Evolutionary conservation across 2,888 invertebrate genomes (phyloP).

Genomic region (Rhaphigaster nebulosa): DNA sequence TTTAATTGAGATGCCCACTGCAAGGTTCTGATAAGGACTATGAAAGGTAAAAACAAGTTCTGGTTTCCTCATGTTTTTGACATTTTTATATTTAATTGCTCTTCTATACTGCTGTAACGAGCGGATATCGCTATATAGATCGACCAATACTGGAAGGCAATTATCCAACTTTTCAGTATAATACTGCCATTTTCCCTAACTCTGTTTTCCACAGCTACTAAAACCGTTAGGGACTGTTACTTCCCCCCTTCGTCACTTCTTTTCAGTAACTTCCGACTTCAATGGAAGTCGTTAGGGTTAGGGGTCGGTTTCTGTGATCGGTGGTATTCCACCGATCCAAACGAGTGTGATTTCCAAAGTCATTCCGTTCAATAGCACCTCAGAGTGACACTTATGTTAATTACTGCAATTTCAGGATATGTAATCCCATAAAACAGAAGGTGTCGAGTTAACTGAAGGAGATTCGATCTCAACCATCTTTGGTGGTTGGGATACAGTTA

Average conservation of each 20-base stretch:
- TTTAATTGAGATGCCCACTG: neutral
- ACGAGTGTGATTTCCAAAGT: neutral
- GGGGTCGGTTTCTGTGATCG: neutral
- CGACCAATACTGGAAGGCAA: neutral
- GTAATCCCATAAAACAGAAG: no score
- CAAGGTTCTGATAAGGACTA: neutral
- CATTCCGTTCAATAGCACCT: no score
- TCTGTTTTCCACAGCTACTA: slow-evolving; percentile 5
- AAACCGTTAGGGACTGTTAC: neutral
- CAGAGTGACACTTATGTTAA: no score
- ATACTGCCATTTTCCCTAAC: neutral
- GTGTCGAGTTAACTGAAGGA: no score
- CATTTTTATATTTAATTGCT: slow-evolving; percentile 22
- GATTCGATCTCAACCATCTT: no score
- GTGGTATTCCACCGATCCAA: neutral
- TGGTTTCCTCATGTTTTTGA: neutral
- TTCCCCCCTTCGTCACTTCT: neutral
- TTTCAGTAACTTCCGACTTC: neutral
- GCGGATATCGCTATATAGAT: neutral
- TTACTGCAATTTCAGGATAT: no score
- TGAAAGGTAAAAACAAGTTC: neutral
- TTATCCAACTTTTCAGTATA: neutral
- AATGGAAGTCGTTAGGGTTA: neutral
- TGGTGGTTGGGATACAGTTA: no score
- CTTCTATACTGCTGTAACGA: neutral